These are phyloP conservation scores for Tetragnatha montana DNA, from an alignment of 2,888 invertebrate genomes.

Conservation along the genomic window DNA sequence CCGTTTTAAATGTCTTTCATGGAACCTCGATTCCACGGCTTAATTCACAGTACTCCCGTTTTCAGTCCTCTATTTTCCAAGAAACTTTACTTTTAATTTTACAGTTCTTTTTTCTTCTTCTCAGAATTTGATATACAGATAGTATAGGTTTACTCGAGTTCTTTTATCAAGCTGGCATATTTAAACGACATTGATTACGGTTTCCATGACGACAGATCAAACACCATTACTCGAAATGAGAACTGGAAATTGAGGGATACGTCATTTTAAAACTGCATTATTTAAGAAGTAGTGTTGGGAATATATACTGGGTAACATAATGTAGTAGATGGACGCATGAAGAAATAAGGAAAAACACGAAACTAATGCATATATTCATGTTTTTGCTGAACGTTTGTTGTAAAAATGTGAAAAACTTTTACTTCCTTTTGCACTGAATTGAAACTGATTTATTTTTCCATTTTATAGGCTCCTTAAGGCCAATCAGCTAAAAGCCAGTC, in stretches of 20 bases:
- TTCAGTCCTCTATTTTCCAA: background rate
- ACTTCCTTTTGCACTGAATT: background rate
- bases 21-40: no score
- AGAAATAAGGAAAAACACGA: background rate
- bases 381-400: background rate
- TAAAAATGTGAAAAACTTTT: background rate
- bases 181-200: conserved; percentile 58
- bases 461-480: background rate
- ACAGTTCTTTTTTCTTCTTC: background rate
- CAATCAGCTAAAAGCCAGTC: background rate
- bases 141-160: conserved; percentile 19
- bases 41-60: no score
- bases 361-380: background rate
- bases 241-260: conserved; percentile 11
- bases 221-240: conserved; percentile 53
- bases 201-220: conserved; percentile 52
- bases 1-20: no score
- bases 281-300: background rate
- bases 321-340: background rate
- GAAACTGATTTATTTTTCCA: background rate
- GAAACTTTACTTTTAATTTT: background rate
- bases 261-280: conserved; percentile 6
- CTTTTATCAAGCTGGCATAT: conserved; percentile 50
- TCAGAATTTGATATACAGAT: background rate
- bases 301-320: background rate